Conservation (phyloP, 2,888 invertebrate species). For the Automeris io region DNA sequence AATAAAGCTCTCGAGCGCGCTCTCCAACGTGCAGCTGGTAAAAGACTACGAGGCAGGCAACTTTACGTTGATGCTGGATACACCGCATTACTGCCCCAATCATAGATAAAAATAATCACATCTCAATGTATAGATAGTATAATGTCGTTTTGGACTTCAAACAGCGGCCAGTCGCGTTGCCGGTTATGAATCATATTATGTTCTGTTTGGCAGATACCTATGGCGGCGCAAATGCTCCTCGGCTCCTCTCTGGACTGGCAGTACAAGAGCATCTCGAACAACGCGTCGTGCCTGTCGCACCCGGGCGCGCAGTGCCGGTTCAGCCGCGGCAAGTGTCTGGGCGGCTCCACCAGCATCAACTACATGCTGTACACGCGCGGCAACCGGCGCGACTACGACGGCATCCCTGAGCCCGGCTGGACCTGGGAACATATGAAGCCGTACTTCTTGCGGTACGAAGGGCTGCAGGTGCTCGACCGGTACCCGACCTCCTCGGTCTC, state of each 20-base stretch:
- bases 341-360: conserved; percentile 55
- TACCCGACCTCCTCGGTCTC: conserved; percentile 37
- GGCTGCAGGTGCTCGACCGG: conserved; percentile 27
- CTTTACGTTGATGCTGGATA: no score
- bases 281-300: conserved; percentile 42
- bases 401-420: conserved; percentile 41
- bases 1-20: no score
- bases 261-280: conserved; percentile 41
- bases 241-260: conserved; percentile 42
- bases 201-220: conserved; percentile 33
- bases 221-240: conserved; percentile 22
- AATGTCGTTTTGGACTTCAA: no score
- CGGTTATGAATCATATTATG: not conserved
- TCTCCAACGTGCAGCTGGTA: no score
- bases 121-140: no score
- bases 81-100: no score
- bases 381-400: conserved; percentile 37
- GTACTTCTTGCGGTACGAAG: conserved; percentile 48
- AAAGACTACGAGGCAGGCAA: no score
- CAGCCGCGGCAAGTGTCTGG: conserved; percentile 48
- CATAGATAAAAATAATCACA: no score
- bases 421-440: conserved; percentile 42
- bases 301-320: conserved; percentile 32
- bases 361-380: conserved; percentile 55
- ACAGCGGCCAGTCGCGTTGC: no score